Evolutionary conservation across 2,888 invertebrate genomes (phyloP), one percentile per base, ranked within the genome.

Genomic region (Drosophila histrio): DNA sequence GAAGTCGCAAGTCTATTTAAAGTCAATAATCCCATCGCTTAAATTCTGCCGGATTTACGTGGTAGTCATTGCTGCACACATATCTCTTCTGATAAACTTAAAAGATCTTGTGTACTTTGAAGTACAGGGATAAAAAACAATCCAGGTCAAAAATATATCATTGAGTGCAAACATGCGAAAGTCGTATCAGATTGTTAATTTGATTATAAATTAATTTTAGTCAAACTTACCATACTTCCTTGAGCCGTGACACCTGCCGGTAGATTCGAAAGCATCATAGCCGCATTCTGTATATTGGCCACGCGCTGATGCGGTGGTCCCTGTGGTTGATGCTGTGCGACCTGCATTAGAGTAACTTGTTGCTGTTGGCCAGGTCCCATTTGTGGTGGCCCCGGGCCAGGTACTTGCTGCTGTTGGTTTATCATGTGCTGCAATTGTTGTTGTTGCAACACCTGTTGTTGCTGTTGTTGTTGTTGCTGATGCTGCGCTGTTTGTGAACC

Each of bases 351-450:
- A 54, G 60, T 83, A 0, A 82, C 88, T 43, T 87, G 85, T 53
- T 83, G 87, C 62, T 78, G 79, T 34, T 82, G 79, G n/a, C 77
- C 68, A 4, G 85, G 68, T n/a, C 87, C 90, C 72, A 90, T 89
- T 70, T 90, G 91, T 57, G 91, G 91, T 15, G 89, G 92, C 46
- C 92, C 88, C 9, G 82, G 92, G 32, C 92, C 89, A 15, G 86
- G 79, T 52, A 86, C 87, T 30, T 83, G 76, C 58, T 92, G 89
- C 64, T 89, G 89, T 49, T 91, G 91, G 60, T 79, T 90, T 79
- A 90, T 82, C 88, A 90, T 89, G 28, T 91, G 91, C 67, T 92
- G 93, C 80, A 92, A 93, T 62, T 90, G 94, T 89, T 94, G 95
- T 90, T 94, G 95, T 68, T 93, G 93, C 64, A 92, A 92, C 15